Percentiles rank a stretch among this genome's conserved stretches.
phyloP scores from a whole-genome alignment of 2,113 vertebrate genomes.

The Lipotes vexillifer region DNA sequence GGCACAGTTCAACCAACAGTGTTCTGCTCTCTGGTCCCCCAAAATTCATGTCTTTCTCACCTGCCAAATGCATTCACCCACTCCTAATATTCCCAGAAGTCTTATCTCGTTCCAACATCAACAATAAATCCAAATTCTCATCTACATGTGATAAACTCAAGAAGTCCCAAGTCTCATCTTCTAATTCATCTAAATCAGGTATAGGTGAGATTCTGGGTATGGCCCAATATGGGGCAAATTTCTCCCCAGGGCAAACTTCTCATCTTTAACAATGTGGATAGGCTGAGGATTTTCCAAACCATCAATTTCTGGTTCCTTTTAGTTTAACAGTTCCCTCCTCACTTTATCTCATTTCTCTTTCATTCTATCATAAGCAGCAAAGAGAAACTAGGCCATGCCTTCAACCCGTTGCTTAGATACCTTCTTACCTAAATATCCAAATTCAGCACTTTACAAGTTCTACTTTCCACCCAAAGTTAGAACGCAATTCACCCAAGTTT shows the following conservation, averaged over 20 bases:
- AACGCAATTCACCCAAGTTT: neutral
- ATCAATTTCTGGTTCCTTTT: neutral
- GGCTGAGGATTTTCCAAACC: neutral
- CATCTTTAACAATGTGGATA: neutral
- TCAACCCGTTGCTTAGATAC: neutral
- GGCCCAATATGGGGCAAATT: neutral
- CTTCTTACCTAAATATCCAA: neutral
- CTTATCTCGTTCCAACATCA: neutral
- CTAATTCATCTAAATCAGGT: neutral
- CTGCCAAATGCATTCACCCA: neutral
- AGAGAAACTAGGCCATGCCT: neutral
- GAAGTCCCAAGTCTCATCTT: neutral
- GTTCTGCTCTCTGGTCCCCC: neutral
- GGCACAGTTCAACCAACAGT: neutral
- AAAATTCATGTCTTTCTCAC: neutral
- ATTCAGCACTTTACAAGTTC: neutral
- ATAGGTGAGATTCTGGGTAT: neutral
- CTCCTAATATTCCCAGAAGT: neutral
- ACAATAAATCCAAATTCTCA: neutral
- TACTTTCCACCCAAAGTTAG: neutral
- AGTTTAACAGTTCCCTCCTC: neutral
- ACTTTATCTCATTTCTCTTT: neutral
- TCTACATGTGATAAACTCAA: neutral
- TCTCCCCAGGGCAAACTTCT: neutral
- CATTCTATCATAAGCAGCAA: neutral